Conservation (phyloP, 2,113 vertebrate genomes). For the Bambusicola thoracicus region DNA sequence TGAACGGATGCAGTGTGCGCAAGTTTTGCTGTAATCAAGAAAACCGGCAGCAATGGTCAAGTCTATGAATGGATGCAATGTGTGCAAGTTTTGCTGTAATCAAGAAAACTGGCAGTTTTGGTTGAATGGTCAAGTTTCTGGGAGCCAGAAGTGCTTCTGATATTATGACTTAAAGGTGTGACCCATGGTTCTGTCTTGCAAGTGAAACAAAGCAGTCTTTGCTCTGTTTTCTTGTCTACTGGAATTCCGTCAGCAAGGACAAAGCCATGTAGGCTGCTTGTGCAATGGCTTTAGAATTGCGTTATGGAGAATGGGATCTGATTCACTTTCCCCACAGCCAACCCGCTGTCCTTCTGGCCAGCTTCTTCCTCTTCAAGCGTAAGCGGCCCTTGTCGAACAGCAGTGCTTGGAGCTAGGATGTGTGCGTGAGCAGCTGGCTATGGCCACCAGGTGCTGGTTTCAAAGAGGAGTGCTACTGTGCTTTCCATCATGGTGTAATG, state of each 20-base stretch:
- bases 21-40: not conserved
- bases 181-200: not conserved
- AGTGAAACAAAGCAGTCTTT: not conserved
- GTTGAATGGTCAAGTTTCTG: too few relatives aligned
- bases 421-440: not conserved
- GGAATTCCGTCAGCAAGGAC: not conserved
- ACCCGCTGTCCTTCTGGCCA: not conserved
- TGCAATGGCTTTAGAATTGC: not conserved
- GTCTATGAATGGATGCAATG: accelerated
- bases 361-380: not conserved
- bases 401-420: not conserved
- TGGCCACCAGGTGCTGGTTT: not conserved
- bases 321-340: not conserved
- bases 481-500: not conserved
- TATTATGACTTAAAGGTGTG: not conserved
- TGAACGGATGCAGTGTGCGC: accelerated
- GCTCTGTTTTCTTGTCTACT: not conserved
- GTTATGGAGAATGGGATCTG: not conserved
- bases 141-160: not conserved
- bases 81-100: not conserved
- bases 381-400: not conserved
- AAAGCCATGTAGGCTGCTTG: not conserved
- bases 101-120: not conserved
- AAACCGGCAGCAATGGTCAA: not conserved
- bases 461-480: not conserved